Base-by-base conservation (phyloP, 2,797 vertebrate genomes). In the Dromococcyx pavoninus region DNA sequence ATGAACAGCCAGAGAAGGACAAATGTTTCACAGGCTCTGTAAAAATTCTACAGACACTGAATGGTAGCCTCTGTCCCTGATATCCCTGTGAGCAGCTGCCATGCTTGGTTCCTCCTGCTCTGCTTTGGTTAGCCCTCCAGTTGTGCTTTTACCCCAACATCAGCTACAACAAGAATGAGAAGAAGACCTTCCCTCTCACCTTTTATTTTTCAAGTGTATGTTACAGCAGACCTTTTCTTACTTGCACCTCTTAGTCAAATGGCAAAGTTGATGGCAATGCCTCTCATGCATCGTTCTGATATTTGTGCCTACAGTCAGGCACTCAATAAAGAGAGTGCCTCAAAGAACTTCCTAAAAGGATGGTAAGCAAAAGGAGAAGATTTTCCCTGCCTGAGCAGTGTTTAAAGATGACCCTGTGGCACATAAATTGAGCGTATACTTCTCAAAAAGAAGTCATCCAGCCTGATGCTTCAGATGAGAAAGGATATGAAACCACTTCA, bases 231-330 rank as follows among this genome's bases (percentile, higher is more conserved):
- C 15, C 10, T 78, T 72, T 80, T 50, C 32, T 35, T 46, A 24
- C 50, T 46, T 81, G 24, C 5, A 3, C 8, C 32, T 88, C 80
- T 56, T 17, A 75, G 12, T 72, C 51, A 84, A 78, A 64, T 7
- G 32, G 23, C 19, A 48, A 90, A 56, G 58, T 10, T 39, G 56
- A n/a, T 76, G 51, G 21, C 56, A 54, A 13, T 1, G 2, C 30
- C 39, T 66, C 43, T 79, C 5, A 1, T 32, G 2, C 39, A 8
- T 37, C 3, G 0, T 39, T 41, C 22, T 0, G 0, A 19, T 76
- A 39, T 73, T 86, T 70, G 50, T 35, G 75, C 33, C 21, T 25
- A 33, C 11, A 61, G 39, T 61, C 23, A 78, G 25, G 16, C 7
- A 11, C 33, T 79, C 71, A 39, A 28, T 30, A 67, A 85, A 57